A percentile compares a stretch with the other conserved stretches of the same genome.
phyloP scores from a whole-genome alignment of 2,888 invertebrate species.

The Fissipunctia ypsillon region DNA sequence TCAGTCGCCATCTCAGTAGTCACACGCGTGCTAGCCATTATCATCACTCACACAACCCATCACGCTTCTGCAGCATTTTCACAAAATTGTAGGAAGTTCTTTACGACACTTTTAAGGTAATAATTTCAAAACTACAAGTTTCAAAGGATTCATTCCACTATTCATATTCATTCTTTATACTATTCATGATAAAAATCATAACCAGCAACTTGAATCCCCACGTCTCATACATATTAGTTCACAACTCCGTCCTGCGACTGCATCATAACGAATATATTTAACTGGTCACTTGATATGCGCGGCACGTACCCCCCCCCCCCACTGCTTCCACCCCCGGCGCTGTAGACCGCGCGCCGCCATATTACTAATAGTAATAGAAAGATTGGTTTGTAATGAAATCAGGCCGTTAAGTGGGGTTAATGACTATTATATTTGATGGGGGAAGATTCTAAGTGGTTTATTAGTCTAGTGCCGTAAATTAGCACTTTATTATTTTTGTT shows the following conservation, averaged over 20 bases:
- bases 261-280: conserved; percentile 60
- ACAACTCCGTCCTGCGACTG: conserved; percentile 44
- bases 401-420: conserved; percentile 24
- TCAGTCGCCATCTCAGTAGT: background rate
- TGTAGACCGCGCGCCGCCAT: conserved; percentile 26
- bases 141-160: background rate
- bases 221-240: conserved; percentile 49
- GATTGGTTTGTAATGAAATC: conserved; percentile 52
- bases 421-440: conserved; percentile 16
- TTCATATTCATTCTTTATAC: background rate
- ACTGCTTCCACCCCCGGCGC: conserved; percentile 29
- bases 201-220: conserved; percentile 19
- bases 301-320: conserved; percentile 33
- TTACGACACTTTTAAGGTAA: background rate
- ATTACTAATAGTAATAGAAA: conserved; percentile 56
- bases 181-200: conserved; percentile 30
- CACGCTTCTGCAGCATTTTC: background rate
- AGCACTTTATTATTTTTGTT: background rate
- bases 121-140: background rate
- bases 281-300: conserved; percentile 45
- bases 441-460: background rate
- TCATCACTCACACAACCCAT: background rate
- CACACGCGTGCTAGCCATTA: background rate
- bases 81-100: background rate
- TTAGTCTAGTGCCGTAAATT: conserved; percentile 14